Percentiles rank a stretch among this genome's conserved stretches.
phyloP scores from a whole-genome alignment of 2,113 vertebrate genomes.

The Catagonus wagneri region DNA sequence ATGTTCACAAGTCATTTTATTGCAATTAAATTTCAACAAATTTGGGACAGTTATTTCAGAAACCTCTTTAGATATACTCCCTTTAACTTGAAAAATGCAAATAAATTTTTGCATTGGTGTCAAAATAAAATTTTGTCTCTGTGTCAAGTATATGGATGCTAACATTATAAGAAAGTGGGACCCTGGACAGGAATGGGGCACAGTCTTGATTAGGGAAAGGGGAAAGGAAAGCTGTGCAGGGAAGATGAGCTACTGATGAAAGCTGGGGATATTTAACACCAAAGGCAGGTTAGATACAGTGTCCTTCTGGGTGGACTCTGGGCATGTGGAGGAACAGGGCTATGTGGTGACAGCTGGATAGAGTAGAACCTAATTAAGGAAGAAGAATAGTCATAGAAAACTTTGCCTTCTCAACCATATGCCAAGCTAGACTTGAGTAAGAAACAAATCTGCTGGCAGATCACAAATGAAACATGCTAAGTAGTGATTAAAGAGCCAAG shows the following conservation, averaged over 20 bases:
- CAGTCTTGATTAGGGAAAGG: background rate
- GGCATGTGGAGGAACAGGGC: background rate
- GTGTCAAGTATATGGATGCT: background rate
- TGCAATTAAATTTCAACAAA: slow-evolving; percentile 2
- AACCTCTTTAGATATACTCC: background rate
- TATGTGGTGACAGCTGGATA: background rate
- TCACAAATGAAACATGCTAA: background rate
- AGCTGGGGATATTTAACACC: background rate
- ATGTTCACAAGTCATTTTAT: background rate
- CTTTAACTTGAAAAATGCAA: background rate
- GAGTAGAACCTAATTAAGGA: background rate
- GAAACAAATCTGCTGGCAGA: background rate
- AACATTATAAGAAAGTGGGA: background rate
- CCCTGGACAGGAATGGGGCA: background rate
- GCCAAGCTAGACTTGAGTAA: background rate
- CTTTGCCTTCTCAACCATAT: background rate
- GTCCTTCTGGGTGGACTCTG: background rate
- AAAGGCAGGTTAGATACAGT: too few relatives aligned
- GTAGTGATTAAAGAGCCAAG: background rate
- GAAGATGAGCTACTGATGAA: background rate
- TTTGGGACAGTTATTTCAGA: background rate
- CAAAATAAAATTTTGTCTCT: too few relatives aligned
- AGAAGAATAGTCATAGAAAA: accelerated
- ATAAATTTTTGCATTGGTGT: background rate
- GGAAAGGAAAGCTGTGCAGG: background rate